phyloP scores from a whole-genome alignment of 2,888 invertebrate genomes.

The Nemoura dubitans region DNA sequence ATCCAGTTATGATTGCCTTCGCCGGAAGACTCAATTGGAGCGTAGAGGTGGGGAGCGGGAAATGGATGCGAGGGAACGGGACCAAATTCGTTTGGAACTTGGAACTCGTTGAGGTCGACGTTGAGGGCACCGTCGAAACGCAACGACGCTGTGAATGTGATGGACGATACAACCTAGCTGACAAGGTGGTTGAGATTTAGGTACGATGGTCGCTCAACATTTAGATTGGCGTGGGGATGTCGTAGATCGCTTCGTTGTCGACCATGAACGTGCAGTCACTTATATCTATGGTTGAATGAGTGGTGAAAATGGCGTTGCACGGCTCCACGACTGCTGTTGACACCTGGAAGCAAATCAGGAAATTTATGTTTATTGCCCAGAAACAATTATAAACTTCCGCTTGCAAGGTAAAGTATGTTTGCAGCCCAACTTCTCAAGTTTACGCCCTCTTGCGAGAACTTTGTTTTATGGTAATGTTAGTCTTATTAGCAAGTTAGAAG shows the following conservation, averaged over 20 bases:
- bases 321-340: conserved; percentile 60
- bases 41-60: conserved; percentile 58
- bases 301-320: conserved; percentile 58
- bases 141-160: conserved; percentile 62
- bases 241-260: conserved; percentile 58
- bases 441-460: not conserved
- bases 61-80: conserved; percentile 66
- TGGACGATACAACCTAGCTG: conserved; percentile 67
- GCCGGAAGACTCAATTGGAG: conserved; percentile 67
- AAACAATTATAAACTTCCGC: not conserved
- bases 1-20: conserved; percentile 80
- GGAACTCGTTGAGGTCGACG: conserved; percentile 66
- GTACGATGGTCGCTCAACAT: conserved; percentile 66
- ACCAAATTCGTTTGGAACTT: conserved; percentile 63
- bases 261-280: conserved; percentile 58
- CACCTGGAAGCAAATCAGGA: conserved; percentile 57
- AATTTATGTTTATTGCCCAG: not conserved
- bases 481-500: not conserved
- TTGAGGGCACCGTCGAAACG: conserved; percentile 64
- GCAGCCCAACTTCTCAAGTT: not conserved
- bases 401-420: not conserved
- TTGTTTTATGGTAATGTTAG: not conserved
- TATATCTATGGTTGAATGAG: conserved; percentile 58
- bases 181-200: conserved; percentile 68
- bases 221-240: conserved; percentile 66